phyloP scores from a whole-genome alignment of 2,888 invertebrate genomes.

The Nemotelus pantherinus region DNA sequence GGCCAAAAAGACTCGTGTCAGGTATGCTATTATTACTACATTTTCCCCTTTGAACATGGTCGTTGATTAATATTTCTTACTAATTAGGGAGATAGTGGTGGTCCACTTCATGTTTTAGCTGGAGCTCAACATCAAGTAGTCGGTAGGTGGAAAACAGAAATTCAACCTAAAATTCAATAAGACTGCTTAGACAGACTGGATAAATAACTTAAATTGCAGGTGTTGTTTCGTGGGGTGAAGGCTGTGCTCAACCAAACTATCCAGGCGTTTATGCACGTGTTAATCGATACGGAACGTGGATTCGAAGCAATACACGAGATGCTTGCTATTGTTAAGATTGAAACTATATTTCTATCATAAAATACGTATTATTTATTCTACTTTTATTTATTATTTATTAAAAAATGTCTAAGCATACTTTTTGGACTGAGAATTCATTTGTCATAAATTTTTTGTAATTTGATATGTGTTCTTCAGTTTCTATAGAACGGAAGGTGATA shows the following conservation, averaged over 20 bases:
- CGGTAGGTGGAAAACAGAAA: slow-evolving; percentile 44
- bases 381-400: too few relatives aligned
- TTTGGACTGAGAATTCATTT: too few relatives aligned
- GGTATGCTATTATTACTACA: slow-evolving; percentile 39
- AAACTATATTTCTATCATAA: background rate
- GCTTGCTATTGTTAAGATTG: slow-evolving; percentile 71
- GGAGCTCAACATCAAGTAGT: slow-evolving; percentile 51
- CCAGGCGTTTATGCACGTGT: slow-evolving; percentile 87
- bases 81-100: slow-evolving; percentile 61
- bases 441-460: too few relatives aligned
- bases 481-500: too few relatives aligned
- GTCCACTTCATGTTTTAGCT: slow-evolving; percentile 59
- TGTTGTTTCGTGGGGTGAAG: slow-evolving; percentile 72
- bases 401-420: too few relatives aligned
- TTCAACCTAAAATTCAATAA: background rate
- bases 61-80: background rate
- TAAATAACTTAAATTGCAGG: slow-evolving; percentile 65
- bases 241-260: slow-evolving; percentile 68
- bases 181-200: too few relatives aligned
- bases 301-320: slow-evolving; percentile 73
- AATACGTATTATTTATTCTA: too few relatives aligned
- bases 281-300: slow-evolving; percentile 78
- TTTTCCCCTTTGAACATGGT: background rate
- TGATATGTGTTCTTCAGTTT: too few relatives aligned
- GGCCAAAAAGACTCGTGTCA: slow-evolving; percentile 63